A percentile compares a stretch with the other conserved stretches of the same genome.
Conservation (phyloP, 2,113 vertebrate genomes). For the Pelobates fuscus region DNA sequence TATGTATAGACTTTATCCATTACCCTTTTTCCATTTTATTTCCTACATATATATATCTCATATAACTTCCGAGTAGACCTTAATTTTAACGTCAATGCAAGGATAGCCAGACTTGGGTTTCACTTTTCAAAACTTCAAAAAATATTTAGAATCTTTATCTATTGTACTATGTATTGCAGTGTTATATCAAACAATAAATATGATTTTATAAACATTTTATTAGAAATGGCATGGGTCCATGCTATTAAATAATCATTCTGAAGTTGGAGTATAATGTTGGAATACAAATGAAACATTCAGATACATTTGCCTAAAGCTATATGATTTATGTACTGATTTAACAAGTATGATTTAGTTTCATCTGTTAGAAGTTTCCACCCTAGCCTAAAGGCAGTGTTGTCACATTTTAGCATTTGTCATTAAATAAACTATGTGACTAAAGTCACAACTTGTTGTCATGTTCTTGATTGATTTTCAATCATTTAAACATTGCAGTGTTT, state of each 20-base stretch:
- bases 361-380: conserved; percentile 55
- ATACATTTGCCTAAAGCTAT: conserved; percentile 25
- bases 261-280: conserved; percentile 23
- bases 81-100: neutral
- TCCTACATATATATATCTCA: neutral
- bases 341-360: conserved; percentile 54
- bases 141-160: conserved; percentile 6
- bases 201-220: conserved; percentile 27
- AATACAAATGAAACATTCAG: conserved; percentile 49
- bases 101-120: neutral
- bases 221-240: conserved; percentile 47
- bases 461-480: conserved; percentile 58
- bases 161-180: neutral
- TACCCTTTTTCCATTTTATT: conserved; percentile 8
- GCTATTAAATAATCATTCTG: conserved; percentile 46
- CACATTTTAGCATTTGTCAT: conserved; percentile 59
- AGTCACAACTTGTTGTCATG: conserved; percentile 64
- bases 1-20: neutral
- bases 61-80: neutral
- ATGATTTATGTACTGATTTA: conserved; percentile 57
- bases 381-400: conserved; percentile 58
- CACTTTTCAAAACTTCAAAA: conserved; percentile 6
- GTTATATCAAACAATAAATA: conserved; percentile 29
- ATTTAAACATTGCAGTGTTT: neutral
- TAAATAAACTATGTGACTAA: conserved; percentile 55